Base-by-base conservation (phyloP, 2,113 vertebrate genomes). In the Lophochroa leadbeateri region DNA sequence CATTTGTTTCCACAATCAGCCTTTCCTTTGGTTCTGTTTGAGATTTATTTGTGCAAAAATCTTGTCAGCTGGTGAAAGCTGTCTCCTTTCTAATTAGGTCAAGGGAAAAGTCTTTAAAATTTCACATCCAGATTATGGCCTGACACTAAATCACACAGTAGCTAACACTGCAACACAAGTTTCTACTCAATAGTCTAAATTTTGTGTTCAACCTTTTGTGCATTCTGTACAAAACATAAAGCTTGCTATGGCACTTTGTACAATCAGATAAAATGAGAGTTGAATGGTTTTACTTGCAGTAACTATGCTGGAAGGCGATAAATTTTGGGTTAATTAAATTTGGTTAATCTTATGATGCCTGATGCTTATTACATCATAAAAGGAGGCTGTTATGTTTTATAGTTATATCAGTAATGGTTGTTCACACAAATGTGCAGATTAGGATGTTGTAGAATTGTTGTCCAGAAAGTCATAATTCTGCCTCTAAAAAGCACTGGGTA, bases 161-260 rank as follows among this genome's bases (percentile, higher is more conserved):
- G 7, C 18, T 69, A n/a, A 47, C 0, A 1, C 7, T 58, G 10
- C 53, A 46, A 13, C 50, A 25, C 1, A 41, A 37, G 13, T 47
- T 82, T 86, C 41, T 57, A 17, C 35, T 88, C 37, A 61, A 2
- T 19, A 65, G 6, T 37, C 11, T 57, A 17, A 53, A 72, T 71
- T 71, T 67, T 69, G 2, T 37, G 2, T 76, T 87, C 61, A 57
- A 64, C 0, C 1, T 65, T 81, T 58, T 50, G 6, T 69, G 14
- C 5, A 28, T 52, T 74, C 44, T 65, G 11, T 35, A 65, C 8
- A 49, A 90, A 87, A 52, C 8, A 8, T 21, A 55, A 72, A 76
- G 10, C 16, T 76, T 76, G 20, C 3, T 55, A 5, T 60, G 87
- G 52, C 2, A n/a, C 29, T 79, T 90, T 19, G 39, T 37, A 28